Conservation (phyloP, 2,888 invertebrate species). For the Gari tellinella region DNA sequence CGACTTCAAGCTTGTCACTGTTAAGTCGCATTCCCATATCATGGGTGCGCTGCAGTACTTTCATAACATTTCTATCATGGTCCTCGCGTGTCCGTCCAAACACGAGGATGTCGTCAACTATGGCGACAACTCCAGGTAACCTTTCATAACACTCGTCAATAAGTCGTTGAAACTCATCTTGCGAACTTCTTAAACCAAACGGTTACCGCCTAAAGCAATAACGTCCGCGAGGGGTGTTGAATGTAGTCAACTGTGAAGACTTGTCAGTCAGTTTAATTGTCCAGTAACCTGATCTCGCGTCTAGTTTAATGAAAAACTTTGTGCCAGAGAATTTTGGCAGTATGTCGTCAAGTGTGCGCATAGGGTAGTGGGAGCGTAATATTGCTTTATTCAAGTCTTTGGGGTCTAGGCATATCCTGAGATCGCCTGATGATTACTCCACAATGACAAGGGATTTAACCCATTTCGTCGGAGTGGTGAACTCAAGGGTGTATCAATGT, state of each 20-base stretch:
- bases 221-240: constrained; percentile 36
- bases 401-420: too few species aligned
- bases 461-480: background rate
- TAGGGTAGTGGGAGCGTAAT: background rate
- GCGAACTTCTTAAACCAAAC: constrained; percentile 7
- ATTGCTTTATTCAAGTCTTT: constrained; percentile 4
- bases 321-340: constrained; percentile 33
- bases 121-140: background rate
- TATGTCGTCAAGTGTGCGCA: constrained; percentile 58
- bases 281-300: constrained; percentile 26
- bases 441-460: too few species aligned
- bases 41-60: background rate
- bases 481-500: too few species aligned
- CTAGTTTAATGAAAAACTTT: constrained; percentile 23
- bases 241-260: constrained; percentile 37
- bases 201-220: constrained; percentile 7
- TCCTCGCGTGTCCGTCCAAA: background rate
- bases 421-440: too few species aligned
- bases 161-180: constrained; percentile 44
- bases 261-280: constrained; percentile 39
- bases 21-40: constrained; percentile 2
- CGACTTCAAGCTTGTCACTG: background rate
- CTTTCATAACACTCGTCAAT: background rate
- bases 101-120: background rate
- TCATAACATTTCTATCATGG: background rate